Evolutionary conservation across 2,797 vertebrate genomes (phyloP), one percentile per base, ranked within the genome.

Genomic region (Onychomys arenicola): DNA sequence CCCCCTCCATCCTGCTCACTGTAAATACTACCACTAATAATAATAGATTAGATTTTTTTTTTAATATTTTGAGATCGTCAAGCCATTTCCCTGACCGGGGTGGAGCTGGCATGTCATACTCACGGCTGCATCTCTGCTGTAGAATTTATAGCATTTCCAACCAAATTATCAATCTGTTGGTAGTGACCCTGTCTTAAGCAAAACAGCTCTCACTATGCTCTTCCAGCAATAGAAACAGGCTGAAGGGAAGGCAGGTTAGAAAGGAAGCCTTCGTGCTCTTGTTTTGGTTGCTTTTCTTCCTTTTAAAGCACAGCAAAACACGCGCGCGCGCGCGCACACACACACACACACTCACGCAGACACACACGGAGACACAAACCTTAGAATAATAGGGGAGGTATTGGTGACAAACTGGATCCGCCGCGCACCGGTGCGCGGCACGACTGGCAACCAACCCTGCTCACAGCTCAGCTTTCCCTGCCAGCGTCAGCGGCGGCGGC

Each of bases 311-410:
- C 91, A 85, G 83, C 29, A 71, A 67, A 85, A 84, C 52, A 37
- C 61, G 46, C 32, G 11, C 40, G 10, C 27, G 40, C 67, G n/a
- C n/a, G n/a, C n/a, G n/a, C n/a, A n/a, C n/a, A n/a, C n/a, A n/a
- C n/a, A n/a, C n/a, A n/a, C n/a, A 34, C 67, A 55, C n/a, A 77
- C 63, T 5, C 88, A 63, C 91, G 32, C 55, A 11, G 27, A 90
- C 92, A 59, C 78, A 17, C 91, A n/a, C 52, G 34, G 84, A 93
- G 67, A 89, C 97, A 93, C 96, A 96, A 81, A 95, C 71, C 96
- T 98, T 89, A 84, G 96, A 97, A 97, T 96, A 97, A 95, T 95
- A 93, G 78, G 88, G 95, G 40, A 98, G 90, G 89, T 95, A 96
- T 93, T 96, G 91, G 94, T 69, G 73, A 98, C 84, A 65, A 97